Evolutionary conservation across 2,888 invertebrate genomes (phyloP).

Genomic region (Bimastos eiseni): DNA sequence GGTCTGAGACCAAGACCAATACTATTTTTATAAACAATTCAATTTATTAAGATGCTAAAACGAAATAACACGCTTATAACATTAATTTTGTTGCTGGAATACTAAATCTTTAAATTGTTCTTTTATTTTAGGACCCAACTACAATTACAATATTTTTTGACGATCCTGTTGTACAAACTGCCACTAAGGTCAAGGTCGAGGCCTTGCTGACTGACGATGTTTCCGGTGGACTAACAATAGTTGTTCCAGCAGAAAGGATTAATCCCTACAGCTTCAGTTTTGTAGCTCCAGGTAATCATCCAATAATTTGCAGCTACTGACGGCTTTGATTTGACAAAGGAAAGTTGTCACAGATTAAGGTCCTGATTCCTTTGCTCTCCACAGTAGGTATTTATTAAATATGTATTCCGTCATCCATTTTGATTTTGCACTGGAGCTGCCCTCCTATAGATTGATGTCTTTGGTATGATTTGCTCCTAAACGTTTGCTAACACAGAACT

Average conservation of each 20-base stretch:
- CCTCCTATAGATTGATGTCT: neutral
- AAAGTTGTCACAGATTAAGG: neutral
- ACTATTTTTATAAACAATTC: too few species aligned
- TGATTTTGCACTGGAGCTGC: neutral
- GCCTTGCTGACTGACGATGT: conserved; percentile 8
- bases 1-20: too few species aligned
- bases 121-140: conserved; percentile 9
- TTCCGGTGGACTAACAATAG: conserved; percentile 7
- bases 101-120: neutral
- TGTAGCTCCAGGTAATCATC: neutral
- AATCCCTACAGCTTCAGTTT: conserved; percentile 13
- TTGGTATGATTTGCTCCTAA: neutral
- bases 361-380: neutral
- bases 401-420: neutral
- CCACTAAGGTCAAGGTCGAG: conserved; percentile 18
- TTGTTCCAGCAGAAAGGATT: neutral
- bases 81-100: too few species aligned
- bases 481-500: neutral
- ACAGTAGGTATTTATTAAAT: neutral
- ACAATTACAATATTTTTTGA: conserved; percentile 16
- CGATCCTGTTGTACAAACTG: neutral
- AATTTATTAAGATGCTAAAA: too few species aligned
- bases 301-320: neutral
- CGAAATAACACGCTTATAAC: too few species aligned
- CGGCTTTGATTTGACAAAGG: neutral